phyloP scores from a whole-genome alignment of 2,888 invertebrate genomes.

The Leucania comma region DNA sequence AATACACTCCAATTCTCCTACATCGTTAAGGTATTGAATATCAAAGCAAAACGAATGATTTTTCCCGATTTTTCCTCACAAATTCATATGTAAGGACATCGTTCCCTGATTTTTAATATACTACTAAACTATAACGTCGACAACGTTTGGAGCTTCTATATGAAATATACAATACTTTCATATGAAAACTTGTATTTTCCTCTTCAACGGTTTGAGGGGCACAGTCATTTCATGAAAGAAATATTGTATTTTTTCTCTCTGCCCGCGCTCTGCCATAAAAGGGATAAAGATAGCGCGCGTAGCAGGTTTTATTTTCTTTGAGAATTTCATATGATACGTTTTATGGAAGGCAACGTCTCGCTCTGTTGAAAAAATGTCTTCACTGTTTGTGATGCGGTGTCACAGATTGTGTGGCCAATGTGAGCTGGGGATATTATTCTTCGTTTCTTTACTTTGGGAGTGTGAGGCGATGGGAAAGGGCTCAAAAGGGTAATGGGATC shows the following conservation, averaged over 20 bases:
- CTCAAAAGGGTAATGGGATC: neutral
- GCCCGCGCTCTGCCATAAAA: conserved; percentile 66
- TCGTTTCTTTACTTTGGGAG: conserved; percentile 7
- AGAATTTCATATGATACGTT: conserved; percentile 72
- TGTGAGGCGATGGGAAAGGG: neutral
- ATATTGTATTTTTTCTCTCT: conserved; percentile 65
- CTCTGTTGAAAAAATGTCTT: conserved; percentile 47
- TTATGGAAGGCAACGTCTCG: conserved; percentile 57
- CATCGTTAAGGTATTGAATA: neutral
- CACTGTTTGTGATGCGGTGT: conserved; percentile 46
- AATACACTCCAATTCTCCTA: neutral
- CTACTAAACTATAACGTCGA: conserved; percentile 52
- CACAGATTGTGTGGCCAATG: conserved; percentile 38
- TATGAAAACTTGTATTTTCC: conserved; percentile 73
- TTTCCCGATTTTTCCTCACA: conserved; percentile 4
- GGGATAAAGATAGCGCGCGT: conserved; percentile 66
- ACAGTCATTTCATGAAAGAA: conserved; percentile 66
- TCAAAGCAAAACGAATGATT: neutral
- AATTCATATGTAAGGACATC: neutral
- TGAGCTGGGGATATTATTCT: conserved; percentile 24
- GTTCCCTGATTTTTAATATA: conserved; percentile 51
- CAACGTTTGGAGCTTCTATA: conserved; percentile 26
- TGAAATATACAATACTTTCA: conserved; percentile 63
- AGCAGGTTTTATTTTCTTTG: conserved; percentile 69
- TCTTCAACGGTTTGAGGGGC: conserved; percentile 67